These are phyloP conservation scores for Ariopsis seemanni DNA, from an alignment of 2,113 vertebrate species.

Conservation along the genomic window DNA sequence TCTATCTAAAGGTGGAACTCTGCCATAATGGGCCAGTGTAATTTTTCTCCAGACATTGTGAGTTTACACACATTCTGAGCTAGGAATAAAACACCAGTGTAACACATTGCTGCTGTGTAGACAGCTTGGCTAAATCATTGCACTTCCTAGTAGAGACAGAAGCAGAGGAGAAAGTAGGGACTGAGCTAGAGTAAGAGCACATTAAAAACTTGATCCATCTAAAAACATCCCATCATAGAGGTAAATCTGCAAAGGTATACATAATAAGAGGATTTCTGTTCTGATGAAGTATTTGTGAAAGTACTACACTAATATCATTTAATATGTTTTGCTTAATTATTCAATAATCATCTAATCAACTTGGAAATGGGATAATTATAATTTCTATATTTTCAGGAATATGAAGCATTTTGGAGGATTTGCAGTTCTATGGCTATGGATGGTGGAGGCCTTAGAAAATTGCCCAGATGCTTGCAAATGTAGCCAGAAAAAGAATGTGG, in stretches of 20 bases:
- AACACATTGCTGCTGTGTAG: conserved; percentile 23
- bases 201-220: not conserved
- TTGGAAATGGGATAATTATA: not conserved
- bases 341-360: not conserved
- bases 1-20: conserved; percentile 46
- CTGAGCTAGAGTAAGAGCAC: not conserved
- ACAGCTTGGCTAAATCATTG: conserved; percentile 28
- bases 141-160: conserved; percentile 25
- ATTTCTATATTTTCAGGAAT: conserved; percentile 13
- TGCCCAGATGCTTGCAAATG: conserved; percentile 70
- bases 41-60: conserved; percentile 67
- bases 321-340: conserved; percentile 2
- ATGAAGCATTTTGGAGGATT: conserved; percentile 58
- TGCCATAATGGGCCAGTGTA: conserved; percentile 61
- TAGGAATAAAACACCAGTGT: conserved; percentile 51
- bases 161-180: not conserved
- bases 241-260: conserved; percentile 26
- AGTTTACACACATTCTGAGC: conserved; percentile 55
- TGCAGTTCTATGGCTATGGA: conserved; percentile 50
- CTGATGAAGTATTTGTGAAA: conserved; percentile 22
- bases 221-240: not conserved
- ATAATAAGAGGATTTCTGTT: not conserved
- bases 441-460: conserved; percentile 44
- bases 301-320: conserved; percentile 6
- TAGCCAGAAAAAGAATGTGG: conserved; percentile 54